These are phyloP conservation scores for Carcina quercana DNA, from an alignment of 2,888 invertebrate genomes.

Conservation along the genomic window DNA sequence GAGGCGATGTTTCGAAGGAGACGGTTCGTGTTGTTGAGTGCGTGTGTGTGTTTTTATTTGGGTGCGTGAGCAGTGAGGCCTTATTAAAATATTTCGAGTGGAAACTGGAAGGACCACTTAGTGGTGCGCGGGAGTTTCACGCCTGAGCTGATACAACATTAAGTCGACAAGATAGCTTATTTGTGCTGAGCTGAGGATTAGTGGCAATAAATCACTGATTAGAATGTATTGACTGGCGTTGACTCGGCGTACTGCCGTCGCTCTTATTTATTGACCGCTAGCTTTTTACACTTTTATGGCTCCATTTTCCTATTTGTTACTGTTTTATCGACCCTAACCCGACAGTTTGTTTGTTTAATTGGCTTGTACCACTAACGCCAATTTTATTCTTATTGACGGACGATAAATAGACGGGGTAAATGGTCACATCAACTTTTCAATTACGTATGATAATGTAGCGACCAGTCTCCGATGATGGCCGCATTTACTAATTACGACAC, in stretches of 20 bases:
- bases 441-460: slow-evolving; percentile 32
- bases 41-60: slow-evolving; percentile 68
- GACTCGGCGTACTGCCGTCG: slow-evolving; percentile 54
- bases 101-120: slow-evolving; percentile 76
- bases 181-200: slow-evolving; percentile 73
- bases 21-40: slow-evolving; percentile 42
- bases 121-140: slow-evolving; percentile 74
- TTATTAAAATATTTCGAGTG: slow-evolving; percentile 75
- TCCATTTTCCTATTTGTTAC: slow-evolving; percentile 54
- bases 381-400: slow-evolving; percentile 28
- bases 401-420: slow-evolving; percentile 26
- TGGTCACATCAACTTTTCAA: slow-evolving; percentile 27
- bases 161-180: slow-evolving; percentile 75
- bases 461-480: slow-evolving; percentile 3
- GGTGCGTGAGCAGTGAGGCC: slow-evolving; percentile 71
- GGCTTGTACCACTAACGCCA: slow-evolving; percentile 35
- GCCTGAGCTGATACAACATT: slow-evolving; percentile 73
- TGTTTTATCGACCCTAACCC: slow-evolving; percentile 41
- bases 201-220: slow-evolving; percentile 74
- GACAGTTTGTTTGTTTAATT: slow-evolving; percentile 53
- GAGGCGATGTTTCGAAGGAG: slow-evolving; percentile 46
- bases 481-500: slow-evolving; percentile 7
- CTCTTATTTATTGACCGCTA: slow-evolving; percentile 57
- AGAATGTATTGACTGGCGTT: slow-evolving; percentile 73
- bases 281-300: slow-evolving; percentile 55